A percentile compares a stretch with the other conserved stretches of the same genome.
Evolutionary conservation across 1,140 invertebrate genomes (phyloP).

Genomic region (Platyscapa corneri): DNA sequence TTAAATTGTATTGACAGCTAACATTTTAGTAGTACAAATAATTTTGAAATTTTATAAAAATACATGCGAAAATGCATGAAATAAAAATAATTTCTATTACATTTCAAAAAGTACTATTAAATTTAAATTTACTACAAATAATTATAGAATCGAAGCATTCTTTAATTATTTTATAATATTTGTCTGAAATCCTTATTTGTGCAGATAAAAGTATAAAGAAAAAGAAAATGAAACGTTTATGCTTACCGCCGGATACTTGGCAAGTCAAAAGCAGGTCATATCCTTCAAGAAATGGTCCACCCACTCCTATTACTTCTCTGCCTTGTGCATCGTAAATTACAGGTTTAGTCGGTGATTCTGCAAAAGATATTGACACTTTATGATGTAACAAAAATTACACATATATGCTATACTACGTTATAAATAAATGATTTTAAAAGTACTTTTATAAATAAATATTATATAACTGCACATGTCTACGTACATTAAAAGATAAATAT

Average conservation of each 20-base stretch:
- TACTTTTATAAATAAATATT: not conserved
- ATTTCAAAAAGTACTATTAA: too few relatives aligned
- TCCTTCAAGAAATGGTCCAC: slow-evolving; percentile 89
- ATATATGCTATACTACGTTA: not conserved
- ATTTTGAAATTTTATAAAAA: too few relatives aligned
- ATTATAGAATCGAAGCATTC: too few relatives aligned
- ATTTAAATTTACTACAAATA: too few relatives aligned
- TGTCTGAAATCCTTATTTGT: not conserved
- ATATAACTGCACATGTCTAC: not conserved
- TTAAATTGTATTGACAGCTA: too few relatives aligned
- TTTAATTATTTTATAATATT: too few relatives aligned
- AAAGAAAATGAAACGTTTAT: slow-evolving; percentile 39
- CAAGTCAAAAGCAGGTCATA: slow-evolving; percentile 86
- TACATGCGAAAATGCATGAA: too few relatives aligned
- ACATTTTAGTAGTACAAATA: too few relatives aligned
- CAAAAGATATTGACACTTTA: slow-evolving; percentile 59
- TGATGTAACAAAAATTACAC: not conserved
- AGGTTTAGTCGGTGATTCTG: slow-evolving; percentile 85
- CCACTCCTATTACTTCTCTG: slow-evolving; percentile 82
- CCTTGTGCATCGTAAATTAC: slow-evolving; percentile 88
- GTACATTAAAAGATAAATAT: too few relatives aligned
- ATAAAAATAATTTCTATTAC: too few relatives aligned
- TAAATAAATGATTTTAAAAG: not conserved
- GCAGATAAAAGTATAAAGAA: not conserved
- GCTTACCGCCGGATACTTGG: slow-evolving; percentile 88